Conservation (phyloP, 1,140 invertebrate species). For the Bombus turneri region DNA sequence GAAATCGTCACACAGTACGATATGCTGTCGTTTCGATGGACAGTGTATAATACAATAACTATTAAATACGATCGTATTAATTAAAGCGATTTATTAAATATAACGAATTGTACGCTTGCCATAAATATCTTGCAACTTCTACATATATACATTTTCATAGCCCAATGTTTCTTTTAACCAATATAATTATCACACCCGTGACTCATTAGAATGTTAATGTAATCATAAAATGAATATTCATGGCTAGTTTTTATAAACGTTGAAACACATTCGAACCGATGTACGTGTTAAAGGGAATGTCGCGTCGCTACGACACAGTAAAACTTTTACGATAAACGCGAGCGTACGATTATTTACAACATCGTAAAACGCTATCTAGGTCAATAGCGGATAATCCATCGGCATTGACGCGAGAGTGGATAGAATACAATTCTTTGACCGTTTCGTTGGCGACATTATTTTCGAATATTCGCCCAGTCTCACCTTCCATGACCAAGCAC, state of each 20-base stretch:
- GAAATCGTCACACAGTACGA: background rate
- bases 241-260: background rate
- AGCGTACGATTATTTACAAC: slow-evolving; percentile 29
- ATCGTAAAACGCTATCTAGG: slow-evolving; percentile 6
- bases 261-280: background rate
- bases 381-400: slow-evolving; percentile 17
- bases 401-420: background rate
- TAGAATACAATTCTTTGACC: background rate
- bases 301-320: background rate
- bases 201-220: no score
- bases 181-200: background rate
- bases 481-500: background rate
- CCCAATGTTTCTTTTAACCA: background rate
- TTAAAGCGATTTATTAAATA: background rate
- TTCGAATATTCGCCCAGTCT: background rate
- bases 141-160: background rate
- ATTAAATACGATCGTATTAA: background rate
- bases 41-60: background rate
- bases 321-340: slow-evolving; percentile 15
- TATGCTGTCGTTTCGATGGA: background rate
- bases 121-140: background rate
- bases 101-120: background rate
- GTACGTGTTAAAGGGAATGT: no score
- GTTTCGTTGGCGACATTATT: background rate
- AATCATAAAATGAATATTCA: no score